These are phyloP conservation scores for Pemphigus obesinymphae DNA, from an alignment of 1,140 invertebrate species.

Conservation along the genomic window DNA sequence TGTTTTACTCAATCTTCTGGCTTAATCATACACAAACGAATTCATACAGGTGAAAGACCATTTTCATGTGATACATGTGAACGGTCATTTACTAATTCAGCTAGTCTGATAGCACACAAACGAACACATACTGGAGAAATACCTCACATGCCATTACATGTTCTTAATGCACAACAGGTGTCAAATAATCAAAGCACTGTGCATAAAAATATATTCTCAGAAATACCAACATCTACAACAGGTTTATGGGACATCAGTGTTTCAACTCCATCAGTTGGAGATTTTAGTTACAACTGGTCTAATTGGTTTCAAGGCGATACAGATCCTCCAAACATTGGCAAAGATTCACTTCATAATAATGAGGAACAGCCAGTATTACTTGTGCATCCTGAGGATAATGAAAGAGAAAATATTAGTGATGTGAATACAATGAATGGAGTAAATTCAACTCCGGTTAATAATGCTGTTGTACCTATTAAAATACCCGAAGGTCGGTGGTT, in stretches of 20 bases:
- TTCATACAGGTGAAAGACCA: constrained; percentile 60
- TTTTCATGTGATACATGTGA: constrained; percentile 48
- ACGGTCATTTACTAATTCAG: not conserved
- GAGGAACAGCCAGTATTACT: not conserved
- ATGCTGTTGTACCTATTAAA: not conserved
- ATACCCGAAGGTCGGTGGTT: constrained; percentile 17
- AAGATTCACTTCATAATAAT: not conserved
- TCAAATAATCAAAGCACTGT: constrained; percentile 33
- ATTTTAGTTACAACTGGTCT: constrained; percentile 16
- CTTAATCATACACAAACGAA: constrained; percentile 72
- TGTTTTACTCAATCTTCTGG: constrained; percentile 58
- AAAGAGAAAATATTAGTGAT: not conserved
- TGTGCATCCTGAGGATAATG: not conserved
- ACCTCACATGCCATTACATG: constrained; percentile 22
- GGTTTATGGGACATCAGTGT: not conserved
- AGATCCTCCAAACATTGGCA: not conserved
- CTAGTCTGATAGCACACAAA: constrained; percentile 32
- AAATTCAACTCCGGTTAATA: not conserved
- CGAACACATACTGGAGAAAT: constrained; percentile 43
- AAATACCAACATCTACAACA: constrained; percentile 17
- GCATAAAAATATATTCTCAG: not conserved
- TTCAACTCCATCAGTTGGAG: not conserved
- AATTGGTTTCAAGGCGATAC: constrained; percentile 19
- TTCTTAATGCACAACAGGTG: not conserved
- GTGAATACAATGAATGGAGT: not conserved